Evolutionary conservation across 1,140 invertebrate species (phyloP), one percentile per base, ranked within the genome.

Genomic region (Pectinophora gossypiella): DNA sequence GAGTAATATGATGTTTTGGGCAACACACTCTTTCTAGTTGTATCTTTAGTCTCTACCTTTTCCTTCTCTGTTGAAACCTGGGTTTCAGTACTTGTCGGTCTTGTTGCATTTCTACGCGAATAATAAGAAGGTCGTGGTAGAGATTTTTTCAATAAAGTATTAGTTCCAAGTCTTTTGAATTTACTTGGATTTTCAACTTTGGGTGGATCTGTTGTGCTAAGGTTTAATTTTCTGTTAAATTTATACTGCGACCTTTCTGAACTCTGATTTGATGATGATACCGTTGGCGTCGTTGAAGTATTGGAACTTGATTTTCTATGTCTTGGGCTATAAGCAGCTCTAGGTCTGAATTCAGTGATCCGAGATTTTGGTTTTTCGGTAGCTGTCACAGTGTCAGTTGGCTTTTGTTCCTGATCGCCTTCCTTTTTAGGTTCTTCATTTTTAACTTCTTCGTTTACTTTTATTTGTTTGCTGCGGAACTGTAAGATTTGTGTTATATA

Each of bases 1-100:
- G 72, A 70, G 57, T 86, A 82, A 65, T 77, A 86, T 38, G 79
- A 72, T 3, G 83, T 81, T 51, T 68, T 77, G 13, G 74, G 74
- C 52, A 85, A 59, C 15, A 32, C 19, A 55, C 57, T 40, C 57
- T 32, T 60, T 65, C 9, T 9, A 32, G 9, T 32, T 3, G 27
- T 12, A 12, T n/a, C 27, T 32, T 32, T 32, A 7, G 9, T 32
- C 9, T 32, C 27, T 32, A n/a, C n/a, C n/a, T n/a, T n/a, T n/a
- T n/a, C n/a, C n/a, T 32, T n/a, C n/a, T 32, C 9, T 32, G n/a
- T 32, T 2, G 21, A 19, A 36, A 18, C 51, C 47, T 35, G 59
- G 51, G 20, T 50, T 57, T 62, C 69, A 42, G 59, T 62, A 32
- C 15, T 45, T 13, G 7, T 52, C 51, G 18, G 19, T 20, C 6